A percentile compares a stretch with the other conserved stretches of the same genome.
phyloP scores from a whole-genome alignment of 92 coral and sea anemone species.

The Parazoanthus swiftii region DNA sequence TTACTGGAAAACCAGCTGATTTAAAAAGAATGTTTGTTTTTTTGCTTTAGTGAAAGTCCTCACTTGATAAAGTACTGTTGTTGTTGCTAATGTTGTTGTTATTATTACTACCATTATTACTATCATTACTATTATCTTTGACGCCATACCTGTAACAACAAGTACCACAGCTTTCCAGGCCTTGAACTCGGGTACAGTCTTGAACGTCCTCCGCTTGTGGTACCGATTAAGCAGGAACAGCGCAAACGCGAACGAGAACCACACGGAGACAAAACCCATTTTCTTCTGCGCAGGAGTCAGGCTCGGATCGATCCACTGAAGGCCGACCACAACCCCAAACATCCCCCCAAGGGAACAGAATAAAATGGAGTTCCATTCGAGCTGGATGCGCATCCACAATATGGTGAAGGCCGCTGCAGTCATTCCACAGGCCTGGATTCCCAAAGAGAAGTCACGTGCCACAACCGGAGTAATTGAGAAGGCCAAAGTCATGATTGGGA shows the following conservation, averaged over 20 bases:
- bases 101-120: no score
- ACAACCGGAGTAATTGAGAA: slow-evolving; percentile 35
- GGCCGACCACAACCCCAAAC: slow-evolving; percentile 72
- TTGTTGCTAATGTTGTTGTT: no score
- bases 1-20: no score
- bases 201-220: slow-evolving; percentile 74
- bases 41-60: no score
- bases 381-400: slow-evolving; percentile 66
- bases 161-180: slow-evolving; percentile 75
- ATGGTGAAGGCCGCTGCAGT: slow-evolving; percentile 28
- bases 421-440: slow-evolving; percentile 35
- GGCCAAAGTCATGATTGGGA: slow-evolving; percentile 50
- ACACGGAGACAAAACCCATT: slow-evolving; percentile 86
- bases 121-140: no score
- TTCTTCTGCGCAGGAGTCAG: slow-evolving; percentile 89
- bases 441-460: slow-evolving; percentile 48
- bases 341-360: slow-evolving; percentile 78
- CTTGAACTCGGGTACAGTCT: slow-evolving; percentile 71
- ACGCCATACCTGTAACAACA: slow-evolving; percentile 9
- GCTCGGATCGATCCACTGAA: slow-evolving; percentile 78
- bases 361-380: slow-evolving; percentile 74
- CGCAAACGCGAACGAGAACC: slow-evolving; percentile 90
- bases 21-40: no score
- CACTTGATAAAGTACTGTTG: no score
- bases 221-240: slow-evolving; percentile 83